Percentiles rank a stretch among this genome's conserved stretches.
Conservation (phyloP, 1,140 invertebrate genomes). For the Limonius californicus region DNA sequence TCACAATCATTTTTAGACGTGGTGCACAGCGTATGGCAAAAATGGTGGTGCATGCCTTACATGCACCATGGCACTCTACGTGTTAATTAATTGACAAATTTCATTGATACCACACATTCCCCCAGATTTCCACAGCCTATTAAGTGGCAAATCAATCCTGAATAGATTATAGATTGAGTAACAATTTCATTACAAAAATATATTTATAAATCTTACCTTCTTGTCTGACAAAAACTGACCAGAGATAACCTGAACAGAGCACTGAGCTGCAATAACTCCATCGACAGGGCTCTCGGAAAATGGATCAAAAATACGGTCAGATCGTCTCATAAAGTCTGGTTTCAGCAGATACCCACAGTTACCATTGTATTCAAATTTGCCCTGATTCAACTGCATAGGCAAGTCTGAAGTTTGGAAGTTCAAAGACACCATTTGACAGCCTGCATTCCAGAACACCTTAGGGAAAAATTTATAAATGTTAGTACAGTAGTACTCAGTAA, state of each 20-base stretch:
- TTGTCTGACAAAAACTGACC: conserved; percentile 99
- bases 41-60: too few relatives aligned
- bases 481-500: too few relatives aligned
- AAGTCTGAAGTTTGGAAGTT: conserved; percentile 99
- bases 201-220: conserved; percentile 61
- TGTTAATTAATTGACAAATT: too few relatives aligned
- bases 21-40: too few relatives aligned
- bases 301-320: conserved; percentile 96
- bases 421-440: conserved; percentile 97
- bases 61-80: too few relatives aligned
- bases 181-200: background rate
- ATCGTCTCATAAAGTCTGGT: conserved; percentile 97
- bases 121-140: too few relatives aligned
- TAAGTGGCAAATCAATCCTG: too few relatives aligned
- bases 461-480: background rate
- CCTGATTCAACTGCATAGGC: conserved; percentile 99
- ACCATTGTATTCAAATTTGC: conserved; percentile 99
- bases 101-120: too few relatives aligned
- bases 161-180: too few relatives aligned
- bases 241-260: conserved; percentile 96
- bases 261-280: conserved; percentile 98
- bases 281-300: conserved; percentile 99
- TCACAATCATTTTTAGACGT: too few relatives aligned
- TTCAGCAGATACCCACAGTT: conserved; percentile 96
- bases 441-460: conserved; percentile 88